phyloP scores from a whole-genome alignment of 1,140 invertebrate species.

The Scaptomyza montana region DNA sequence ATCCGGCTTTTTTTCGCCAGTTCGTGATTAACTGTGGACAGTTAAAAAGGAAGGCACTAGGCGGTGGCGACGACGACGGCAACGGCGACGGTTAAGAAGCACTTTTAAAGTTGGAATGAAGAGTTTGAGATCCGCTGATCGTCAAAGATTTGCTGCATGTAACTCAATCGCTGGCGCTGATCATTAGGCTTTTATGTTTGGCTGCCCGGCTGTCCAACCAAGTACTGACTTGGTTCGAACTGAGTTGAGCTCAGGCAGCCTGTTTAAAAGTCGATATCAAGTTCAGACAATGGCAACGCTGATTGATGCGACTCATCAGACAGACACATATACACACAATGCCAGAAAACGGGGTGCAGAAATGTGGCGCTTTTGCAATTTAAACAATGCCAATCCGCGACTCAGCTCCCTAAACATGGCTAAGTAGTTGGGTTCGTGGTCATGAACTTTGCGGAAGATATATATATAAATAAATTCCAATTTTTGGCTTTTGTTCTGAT shows the following conservation, averaged over 20 bases:
- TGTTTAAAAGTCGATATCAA: conserved; percentile 76
- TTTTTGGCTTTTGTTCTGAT: conserved; percentile 43
- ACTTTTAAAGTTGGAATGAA: not conserved
- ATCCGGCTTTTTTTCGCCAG: conserved; percentile 70
- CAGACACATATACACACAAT: conserved; percentile 6
- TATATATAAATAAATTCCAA: conserved; percentile 44
- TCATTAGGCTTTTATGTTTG: conserved; percentile 80
- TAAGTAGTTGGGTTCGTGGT: conserved; percentile 64
- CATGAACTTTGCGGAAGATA: conserved; percentile 51
- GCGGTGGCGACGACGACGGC: not conserved
- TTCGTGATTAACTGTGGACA: conserved; percentile 80
- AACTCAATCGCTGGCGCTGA: conserved; percentile 77
- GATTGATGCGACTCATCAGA: conserved; percentile 75
- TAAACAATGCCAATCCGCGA: conserved; percentile 58
- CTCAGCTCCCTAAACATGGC: conserved; percentile 45
- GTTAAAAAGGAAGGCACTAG: conserved; percentile 46
- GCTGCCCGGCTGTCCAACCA: conserved; percentile 1
- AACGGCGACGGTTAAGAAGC: too few relatives aligned
- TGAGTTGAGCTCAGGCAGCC: conserved; percentile 34
- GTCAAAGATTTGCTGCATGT: conserved; percentile 72
- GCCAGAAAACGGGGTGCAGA: conserved; percentile 18
- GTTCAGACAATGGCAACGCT: conserved; percentile 73
- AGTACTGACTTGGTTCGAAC: conserved; percentile 6
- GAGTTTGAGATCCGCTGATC: conserved; percentile 41
- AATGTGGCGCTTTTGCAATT: conserved; percentile 50